A percentile compares a stretch with the other conserved stretches of the same genome.
These are phyloP conservation scores for Eleginops maclovinus DNA, from an alignment of 2,113 vertebrate genomes.

Conservation along the genomic window DNA sequence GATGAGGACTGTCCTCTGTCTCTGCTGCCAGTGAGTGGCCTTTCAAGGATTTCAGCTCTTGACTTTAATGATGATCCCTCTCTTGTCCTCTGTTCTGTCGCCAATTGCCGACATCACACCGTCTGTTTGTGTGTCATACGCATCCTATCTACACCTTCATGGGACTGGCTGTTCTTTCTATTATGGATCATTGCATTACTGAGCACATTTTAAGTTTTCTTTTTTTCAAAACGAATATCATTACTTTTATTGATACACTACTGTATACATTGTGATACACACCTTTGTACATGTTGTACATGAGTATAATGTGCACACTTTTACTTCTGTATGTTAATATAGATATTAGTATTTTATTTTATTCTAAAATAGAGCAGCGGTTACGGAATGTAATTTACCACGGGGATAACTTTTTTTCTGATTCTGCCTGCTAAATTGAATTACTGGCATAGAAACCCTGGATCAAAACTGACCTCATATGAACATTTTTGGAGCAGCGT, in stretches of 20 bases:
- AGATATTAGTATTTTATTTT: too few species aligned
- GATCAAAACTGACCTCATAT: conserved; percentile 4
- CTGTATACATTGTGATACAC: too few species aligned
- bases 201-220: too few species aligned
- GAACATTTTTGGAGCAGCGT: background rate
- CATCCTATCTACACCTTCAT: background rate
- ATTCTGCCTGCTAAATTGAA: background rate
- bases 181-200: too few species aligned
- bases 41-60: background rate
- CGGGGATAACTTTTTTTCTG: too few species aligned
- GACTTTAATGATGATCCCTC: conserved; percentile 11
- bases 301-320: too few species aligned
- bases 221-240: too few species aligned
- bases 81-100: background rate
- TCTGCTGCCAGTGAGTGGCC: background rate
- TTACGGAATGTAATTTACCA: too few species aligned
- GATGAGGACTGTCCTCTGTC: background rate
- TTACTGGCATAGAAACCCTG: background rate
- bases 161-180: background rate
- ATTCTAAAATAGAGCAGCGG: too few species aligned
- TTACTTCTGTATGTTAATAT: too few species aligned
- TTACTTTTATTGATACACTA: too few species aligned
- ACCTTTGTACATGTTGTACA: too few species aligned
- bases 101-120: background rate
- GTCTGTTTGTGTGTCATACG: background rate